Base-by-base conservation (phyloP, 2,113 vertebrate species). In the Melanerpes aurifrons region DNA sequence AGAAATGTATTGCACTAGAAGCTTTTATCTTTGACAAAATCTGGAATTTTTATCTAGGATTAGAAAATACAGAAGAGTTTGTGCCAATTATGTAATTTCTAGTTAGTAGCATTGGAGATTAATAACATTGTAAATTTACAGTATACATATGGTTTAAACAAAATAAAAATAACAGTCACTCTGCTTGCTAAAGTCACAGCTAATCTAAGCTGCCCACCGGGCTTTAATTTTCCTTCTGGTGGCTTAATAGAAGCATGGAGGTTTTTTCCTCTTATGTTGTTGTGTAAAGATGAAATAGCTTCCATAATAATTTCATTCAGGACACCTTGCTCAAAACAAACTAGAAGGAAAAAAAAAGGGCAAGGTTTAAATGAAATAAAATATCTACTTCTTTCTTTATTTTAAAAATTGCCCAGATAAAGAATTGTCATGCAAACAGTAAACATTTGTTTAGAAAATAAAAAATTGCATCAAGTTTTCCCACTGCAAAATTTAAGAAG, bases 1-100 rank as follows among this genome's bases (percentile, higher is more conserved):
- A 94, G 63, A n/a, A 95, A 62, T 89, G 91, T 66, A 92, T 90
- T 70, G 89, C 66, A 86, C 74, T 21, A 91, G 63, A 94, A 91
- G 2, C 50, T 85, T 79, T 89, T 74, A 25, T 86, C 69, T 69
- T 85, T 48, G 83, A 70, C 7, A 79, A 59, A 79, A 76, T 31
- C 9, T 86, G 25, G 15, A 69, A 43, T 48, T 89, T 91, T 82
- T 66, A 62, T 54, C 13, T 81, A 47, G 4, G 9, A 88, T 67
- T 9, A 82, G 57, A 88, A 94, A 77, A 74, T 18, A 75, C 9
- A 66, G 50, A 35, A 43, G 9, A 1, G 0, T 57, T 76, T 80
- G 70, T 32, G 50, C 43, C 24, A 67, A 43, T 11, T 54, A 77
- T 24, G n/a, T 28, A 31, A 35, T 56, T 40, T 71, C 43, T 64